Evolutionary conservation across 2,888 invertebrate genomes (phyloP).

Genomic region (Alloscopus bannaensis): DNA sequence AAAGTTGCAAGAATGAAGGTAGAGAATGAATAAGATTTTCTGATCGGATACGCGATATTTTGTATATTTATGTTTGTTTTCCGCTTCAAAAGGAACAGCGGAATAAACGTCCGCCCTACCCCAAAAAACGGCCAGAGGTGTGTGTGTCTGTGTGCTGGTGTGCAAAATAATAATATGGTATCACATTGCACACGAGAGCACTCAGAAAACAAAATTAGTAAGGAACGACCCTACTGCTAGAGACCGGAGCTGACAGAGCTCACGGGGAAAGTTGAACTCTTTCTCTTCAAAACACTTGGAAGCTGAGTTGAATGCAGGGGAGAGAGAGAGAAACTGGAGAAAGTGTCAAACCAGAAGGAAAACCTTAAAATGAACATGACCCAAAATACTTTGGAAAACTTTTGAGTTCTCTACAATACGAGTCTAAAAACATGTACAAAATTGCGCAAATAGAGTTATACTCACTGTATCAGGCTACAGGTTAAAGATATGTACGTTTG

Average conservation of each 20-base stretch:
- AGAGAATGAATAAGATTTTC: constrained; percentile 17
- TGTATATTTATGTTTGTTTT: constrained; percentile 3
- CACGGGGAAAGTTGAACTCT: not conserved
- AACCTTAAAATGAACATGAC: constrained; percentile 18
- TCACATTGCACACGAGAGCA: not conserved
- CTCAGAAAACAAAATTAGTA: constrained; percentile 4
- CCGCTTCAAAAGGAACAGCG: constrained; percentile 13
- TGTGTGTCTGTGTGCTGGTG: not conserved
- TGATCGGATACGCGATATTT: constrained; percentile 18
- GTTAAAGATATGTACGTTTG: too few relatives aligned
- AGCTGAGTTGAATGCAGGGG: not conserved
- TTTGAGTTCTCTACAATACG: too few relatives aligned
- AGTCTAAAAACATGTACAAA: too few relatives aligned
- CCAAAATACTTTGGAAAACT: constrained; percentile 10
- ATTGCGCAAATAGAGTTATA: too few relatives aligned
- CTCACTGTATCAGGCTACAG: too few relatives aligned
- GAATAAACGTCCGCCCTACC: too few relatives aligned
- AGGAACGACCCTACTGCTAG: too few relatives aligned
- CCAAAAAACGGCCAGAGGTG: not conserved
- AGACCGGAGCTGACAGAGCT: constrained; percentile 4
- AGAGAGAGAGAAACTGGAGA: not conserved
- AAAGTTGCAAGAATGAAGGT: not conserved
- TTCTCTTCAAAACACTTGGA: constrained; percentile 1
- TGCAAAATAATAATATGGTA: not conserved
- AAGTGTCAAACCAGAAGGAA: constrained; percentile 22